Conservation (phyloP, 2,113 vertebrate genomes). For the Orthonyx spaldingii region DNA sequence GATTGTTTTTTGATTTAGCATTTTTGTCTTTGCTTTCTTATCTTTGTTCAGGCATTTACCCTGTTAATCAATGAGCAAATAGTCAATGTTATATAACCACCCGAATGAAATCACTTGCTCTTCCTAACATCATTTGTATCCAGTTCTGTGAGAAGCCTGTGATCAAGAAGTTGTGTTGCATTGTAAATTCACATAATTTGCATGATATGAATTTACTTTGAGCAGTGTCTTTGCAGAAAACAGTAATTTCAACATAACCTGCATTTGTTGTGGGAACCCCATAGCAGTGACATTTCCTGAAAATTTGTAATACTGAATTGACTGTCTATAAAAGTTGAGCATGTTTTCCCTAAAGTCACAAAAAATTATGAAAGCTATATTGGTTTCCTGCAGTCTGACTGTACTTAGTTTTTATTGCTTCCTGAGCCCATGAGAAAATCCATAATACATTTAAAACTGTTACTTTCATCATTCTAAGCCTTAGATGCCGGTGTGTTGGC, state of each 20-base stretch:
- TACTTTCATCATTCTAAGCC: conserved; percentile 17
- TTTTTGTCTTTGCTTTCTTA: background rate
- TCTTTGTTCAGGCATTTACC: background rate
- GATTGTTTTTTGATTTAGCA: background rate
- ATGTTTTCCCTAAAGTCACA: conserved; percentile 33
- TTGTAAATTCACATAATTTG: background rate
- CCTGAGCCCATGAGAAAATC: conserved; percentile 39
- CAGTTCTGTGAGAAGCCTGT: background rate
- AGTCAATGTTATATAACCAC: background rate
- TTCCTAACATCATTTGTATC: rapidly evolving
- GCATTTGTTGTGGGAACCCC: background rate
- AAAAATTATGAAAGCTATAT: conserved; percentile 49
- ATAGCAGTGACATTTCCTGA: background rate
- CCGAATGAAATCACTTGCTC: background rate
- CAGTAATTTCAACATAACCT: background rate
- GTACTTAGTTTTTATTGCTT: conserved; percentile 52
- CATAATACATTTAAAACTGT: background rate
- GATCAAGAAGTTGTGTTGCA: background rate
- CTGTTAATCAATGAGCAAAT: background rate
- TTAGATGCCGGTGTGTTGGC: background rate
- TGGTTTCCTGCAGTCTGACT: conserved; percentile 19
- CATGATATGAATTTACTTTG: background rate
- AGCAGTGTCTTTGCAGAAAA: background rate
- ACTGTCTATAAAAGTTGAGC: background rate
- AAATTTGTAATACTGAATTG: background rate